Percentiles rank a stretch among this genome's conserved stretches.
phyloP scores from a whole-genome alignment of 2,113 vertebrate genomes.

The Bagarius yarrelli region DNA sequence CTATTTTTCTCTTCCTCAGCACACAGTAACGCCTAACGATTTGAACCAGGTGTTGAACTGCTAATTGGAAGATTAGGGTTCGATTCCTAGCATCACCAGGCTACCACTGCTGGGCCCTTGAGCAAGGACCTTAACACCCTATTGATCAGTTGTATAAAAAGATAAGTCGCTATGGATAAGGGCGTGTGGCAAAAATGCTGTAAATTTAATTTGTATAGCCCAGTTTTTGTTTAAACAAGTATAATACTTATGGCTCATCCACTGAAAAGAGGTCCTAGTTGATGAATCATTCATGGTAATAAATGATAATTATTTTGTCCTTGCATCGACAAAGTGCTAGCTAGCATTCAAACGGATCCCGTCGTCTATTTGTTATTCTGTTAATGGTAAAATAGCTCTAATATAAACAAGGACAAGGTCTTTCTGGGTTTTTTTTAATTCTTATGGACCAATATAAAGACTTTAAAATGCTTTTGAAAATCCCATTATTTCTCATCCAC shows the following conservation, averaged over 20 bases:
- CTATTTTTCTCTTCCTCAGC: conserved; percentile 28
- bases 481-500: background rate
- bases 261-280: background rate
- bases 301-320: background rate
- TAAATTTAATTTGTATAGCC: background rate
- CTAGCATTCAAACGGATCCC: background rate
- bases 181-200: too few species aligned
- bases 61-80: too few species aligned
- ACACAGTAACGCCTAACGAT: conserved; percentile 33
- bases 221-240: background rate
- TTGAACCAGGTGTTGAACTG: too few species aligned
- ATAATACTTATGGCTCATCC: background rate
- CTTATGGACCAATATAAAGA: background rate
- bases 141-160: too few species aligned
- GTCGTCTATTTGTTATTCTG: background rate
- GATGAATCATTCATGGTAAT: background rate
- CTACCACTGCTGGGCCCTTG: too few species aligned
- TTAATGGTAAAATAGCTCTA: background rate
- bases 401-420: background rate
- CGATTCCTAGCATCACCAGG: too few species aligned
- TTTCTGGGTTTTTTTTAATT: background rate
- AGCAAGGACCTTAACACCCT: too few species aligned
- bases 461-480: background rate
- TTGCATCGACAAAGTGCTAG: background rate
- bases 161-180: too few species aligned